Evolutionary conservation across 2,113 vertebrate genomes (phyloP), one percentile per base, ranked within the genome.

Genomic region (Panthera uncia): DNA sequence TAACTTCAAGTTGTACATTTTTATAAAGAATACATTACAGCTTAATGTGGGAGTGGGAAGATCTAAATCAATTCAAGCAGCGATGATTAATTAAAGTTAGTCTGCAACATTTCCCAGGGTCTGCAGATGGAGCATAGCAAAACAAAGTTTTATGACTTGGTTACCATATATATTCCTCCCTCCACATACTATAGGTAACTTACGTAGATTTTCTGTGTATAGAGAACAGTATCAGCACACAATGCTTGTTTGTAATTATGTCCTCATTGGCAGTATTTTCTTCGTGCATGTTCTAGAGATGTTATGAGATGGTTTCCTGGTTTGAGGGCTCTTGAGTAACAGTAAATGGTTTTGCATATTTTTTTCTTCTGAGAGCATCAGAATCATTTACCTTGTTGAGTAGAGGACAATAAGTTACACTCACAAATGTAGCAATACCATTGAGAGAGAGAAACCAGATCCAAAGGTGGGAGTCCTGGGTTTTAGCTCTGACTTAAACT

Each of bases 1-100:
- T 98, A 97, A 96, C 94, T 95, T 98, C 88, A 94, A 96, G 89
- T 97, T 96, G 90, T 95, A 97, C 81, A 48, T 96, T 97, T 96
- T 97, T 96, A 92, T 95, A 97, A 96, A 96, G 90, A 96, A 91
- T 97, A 71, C 71, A 95, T 85, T 97, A 91, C 80, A 91, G 81
- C 92, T 91, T 95, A 96, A 91, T 94, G 94, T 97, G 87, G 82
- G 88, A 96, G 97, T 98, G 73, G 84, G 88, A 89, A 84, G 94
- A 96, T 93, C 76, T 98, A 95, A 97, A 93, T 97, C 84, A 96
- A 74, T 94, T 87, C 48, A 78, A 81, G 57, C 66, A 88, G 48
- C 14, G 87, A 95, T 97, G 97, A 97, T 98, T 98, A 97, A 97
- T 97, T 97, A 94, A 94, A 87, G 68, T 95, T 88, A 91, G 79